phyloP scores from a whole-genome alignment of 1,140 invertebrate genomes.

The Artemia franciscana region DNA sequence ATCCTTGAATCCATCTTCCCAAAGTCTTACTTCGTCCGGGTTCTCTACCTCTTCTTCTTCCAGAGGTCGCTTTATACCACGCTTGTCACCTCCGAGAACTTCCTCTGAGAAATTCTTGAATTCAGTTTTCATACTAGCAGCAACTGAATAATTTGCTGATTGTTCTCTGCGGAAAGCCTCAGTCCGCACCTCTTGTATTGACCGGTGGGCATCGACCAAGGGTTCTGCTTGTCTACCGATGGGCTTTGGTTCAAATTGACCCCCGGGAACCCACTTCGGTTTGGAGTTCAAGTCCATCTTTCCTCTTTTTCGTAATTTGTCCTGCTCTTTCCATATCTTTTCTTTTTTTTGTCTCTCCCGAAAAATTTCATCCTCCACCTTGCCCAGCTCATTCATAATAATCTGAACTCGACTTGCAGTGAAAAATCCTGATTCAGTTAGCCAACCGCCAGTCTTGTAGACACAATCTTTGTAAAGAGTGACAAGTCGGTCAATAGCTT shows the following conservation, averaged over 20 bases:
- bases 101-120: no score
- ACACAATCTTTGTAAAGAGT: conserved; percentile 85
- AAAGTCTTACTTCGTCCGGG: conserved; percentile 80
- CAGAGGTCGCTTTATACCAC: no score
- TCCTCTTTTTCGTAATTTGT: conserved; percentile 24
- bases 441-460: conserved; percentile 76
- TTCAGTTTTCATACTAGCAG: not conserved
- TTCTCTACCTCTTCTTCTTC: conserved; percentile 37
- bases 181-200: not conserved
- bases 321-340: conserved; percentile 40
- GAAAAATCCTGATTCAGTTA: conserved; percentile 84
- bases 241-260: conserved; percentile 45
- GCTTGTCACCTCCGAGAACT: no score
- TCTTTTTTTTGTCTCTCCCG: conserved; percentile 69
- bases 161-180: not conserved
- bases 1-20: conserved; percentile 95
- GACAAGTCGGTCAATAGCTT: conserved; percentile 84
- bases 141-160: not conserved
- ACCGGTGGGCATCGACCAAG: conserved; percentile 8
- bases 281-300: conserved; percentile 24
- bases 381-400: conserved; percentile 77
- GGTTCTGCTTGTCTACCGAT: no score
- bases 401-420: conserved; percentile 76
- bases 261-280: conserved; percentile 38
- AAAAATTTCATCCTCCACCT: conserved; percentile 94